A percentile compares a stretch with the other conserved stretches of the same genome.
These are phyloP conservation scores for Coptodon rendalli DNA, from an alignment of 2,113 vertebrate species.

Conservation along the genomic window DNA sequence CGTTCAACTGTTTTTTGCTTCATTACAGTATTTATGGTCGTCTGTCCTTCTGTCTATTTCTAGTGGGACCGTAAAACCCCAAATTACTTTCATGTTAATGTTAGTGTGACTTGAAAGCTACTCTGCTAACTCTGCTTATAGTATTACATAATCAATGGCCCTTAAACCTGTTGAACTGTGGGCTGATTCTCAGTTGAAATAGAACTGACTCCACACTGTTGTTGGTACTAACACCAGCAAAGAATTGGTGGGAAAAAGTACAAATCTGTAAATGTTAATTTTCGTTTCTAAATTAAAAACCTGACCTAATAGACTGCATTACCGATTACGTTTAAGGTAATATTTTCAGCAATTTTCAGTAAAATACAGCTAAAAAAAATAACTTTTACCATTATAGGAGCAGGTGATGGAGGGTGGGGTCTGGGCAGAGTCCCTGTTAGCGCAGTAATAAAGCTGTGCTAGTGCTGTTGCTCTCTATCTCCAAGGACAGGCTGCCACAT, in stretches of 20 bases:
- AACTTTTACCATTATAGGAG: background rate
- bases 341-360: background rate
- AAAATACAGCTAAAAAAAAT: background rate
- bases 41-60: background rate
- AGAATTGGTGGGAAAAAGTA: background rate
- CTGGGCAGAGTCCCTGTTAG: background rate
- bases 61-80: background rate
- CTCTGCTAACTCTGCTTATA: background rate
- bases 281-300: background rate
- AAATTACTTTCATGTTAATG: background rate
- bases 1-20: background rate
- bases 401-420: background rate
- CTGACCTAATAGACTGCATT: background rate
- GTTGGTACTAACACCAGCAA: background rate
- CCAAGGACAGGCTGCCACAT: constrained; percentile 32
- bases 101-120: background rate
- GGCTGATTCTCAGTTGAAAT: background rate
- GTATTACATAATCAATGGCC: background rate
- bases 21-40: background rate
- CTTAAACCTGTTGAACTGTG: background rate
- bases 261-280: background rate
- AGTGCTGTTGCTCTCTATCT: background rate
- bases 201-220: background rate
- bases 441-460: background rate
- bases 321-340: background rate